phyloP scores from a whole-genome alignment of 2,113 vertebrate genomes.

The Spea multiplicata region DNA sequence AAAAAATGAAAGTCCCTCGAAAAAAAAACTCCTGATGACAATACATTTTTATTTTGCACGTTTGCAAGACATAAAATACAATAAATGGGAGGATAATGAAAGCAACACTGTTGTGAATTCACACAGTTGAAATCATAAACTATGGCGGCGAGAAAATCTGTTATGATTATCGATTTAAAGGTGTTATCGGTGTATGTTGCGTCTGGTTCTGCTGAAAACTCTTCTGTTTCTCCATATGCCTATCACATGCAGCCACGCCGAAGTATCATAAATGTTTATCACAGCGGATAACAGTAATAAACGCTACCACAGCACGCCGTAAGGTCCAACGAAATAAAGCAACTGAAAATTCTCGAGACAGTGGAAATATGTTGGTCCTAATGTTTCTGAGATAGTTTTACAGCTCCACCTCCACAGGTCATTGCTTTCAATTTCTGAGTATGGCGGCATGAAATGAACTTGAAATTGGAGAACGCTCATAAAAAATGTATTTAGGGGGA shows the following conservation, averaged over 20 bases:
- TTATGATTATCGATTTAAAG: slow-evolving; percentile 19
- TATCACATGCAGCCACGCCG: slow-evolving; percentile 25
- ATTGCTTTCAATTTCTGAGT: slow-evolving; percentile 48
- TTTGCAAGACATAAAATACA: background rate
- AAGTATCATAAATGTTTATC: slow-evolving; percentile 39
- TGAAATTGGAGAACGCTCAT: slow-evolving; percentile 39
- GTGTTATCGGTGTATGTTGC: background rate
- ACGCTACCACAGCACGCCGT: slow-evolving; percentile 19
- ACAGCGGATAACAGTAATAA: slow-evolving; percentile 40
- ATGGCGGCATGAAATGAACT: slow-evolving; percentile 45
- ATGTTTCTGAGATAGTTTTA: slow-evolving; percentile 44
- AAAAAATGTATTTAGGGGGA: slow-evolving; percentile 29
- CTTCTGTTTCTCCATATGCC: slow-evolving; percentile 4
- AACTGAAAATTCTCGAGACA: slow-evolving; percentile 36
- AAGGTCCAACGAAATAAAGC: slow-evolving; percentile 36
- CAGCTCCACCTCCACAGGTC: slow-evolving; percentile 46
- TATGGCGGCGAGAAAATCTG: background rate
- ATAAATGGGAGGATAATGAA: background rate
- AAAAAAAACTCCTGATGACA: background rate
- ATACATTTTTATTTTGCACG: background rate
- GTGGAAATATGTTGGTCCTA: slow-evolving; percentile 40
- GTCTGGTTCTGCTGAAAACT: background rate
- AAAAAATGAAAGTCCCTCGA: too few relatives aligned
- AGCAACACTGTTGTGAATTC: background rate
- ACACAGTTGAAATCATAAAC: slow-evolving; percentile 1